Evolutionary conservation across 2,888 invertebrate species (phyloP).

Genomic region (Pyrgus malvae): DNA sequence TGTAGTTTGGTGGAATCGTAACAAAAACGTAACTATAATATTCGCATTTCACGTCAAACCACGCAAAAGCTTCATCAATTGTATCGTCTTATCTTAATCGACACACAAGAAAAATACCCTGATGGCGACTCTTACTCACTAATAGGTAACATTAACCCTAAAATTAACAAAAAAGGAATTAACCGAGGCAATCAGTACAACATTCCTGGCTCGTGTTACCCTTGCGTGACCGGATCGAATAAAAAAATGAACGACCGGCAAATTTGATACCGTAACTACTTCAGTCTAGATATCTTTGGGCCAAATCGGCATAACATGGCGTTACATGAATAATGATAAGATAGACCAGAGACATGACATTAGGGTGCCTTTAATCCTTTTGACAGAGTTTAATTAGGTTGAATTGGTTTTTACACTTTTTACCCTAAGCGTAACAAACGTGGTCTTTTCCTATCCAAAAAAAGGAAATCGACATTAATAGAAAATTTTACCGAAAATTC

Average conservation of each 20-base stretch:
- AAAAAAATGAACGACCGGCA: slow-evolving; percentile 59
- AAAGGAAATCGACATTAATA: no score
- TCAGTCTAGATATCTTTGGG: slow-evolving; percentile 73
- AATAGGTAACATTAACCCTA: slow-evolving; percentile 27
- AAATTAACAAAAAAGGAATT: slow-evolving; percentile 31
- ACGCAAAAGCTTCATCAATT: no score
- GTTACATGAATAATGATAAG: slow-evolving; percentile 23
- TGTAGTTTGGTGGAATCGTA: no score
- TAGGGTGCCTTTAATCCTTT: neutral
- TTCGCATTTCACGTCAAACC: no score
- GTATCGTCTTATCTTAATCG: no score
- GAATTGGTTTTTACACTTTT: neutral
- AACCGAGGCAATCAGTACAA: slow-evolving; percentile 50
- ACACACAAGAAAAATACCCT: neutral
- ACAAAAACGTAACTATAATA: no score
- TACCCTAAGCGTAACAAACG: no score
- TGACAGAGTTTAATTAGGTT: neutral
- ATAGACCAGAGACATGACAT: slow-evolving; percentile 9
- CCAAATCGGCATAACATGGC: slow-evolving; percentile 57
- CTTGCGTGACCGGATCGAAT: slow-evolving; percentile 67
- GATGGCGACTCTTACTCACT: slow-evolving; percentile 9
- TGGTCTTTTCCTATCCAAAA: no score
- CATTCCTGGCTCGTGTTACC: slow-evolving; percentile 67
- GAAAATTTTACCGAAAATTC: no score
- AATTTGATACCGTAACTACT: slow-evolving; percentile 72